phyloP scores from a whole-genome alignment of 1,140 invertebrate species.

The Drosophila pseudoobscura region DNA sequence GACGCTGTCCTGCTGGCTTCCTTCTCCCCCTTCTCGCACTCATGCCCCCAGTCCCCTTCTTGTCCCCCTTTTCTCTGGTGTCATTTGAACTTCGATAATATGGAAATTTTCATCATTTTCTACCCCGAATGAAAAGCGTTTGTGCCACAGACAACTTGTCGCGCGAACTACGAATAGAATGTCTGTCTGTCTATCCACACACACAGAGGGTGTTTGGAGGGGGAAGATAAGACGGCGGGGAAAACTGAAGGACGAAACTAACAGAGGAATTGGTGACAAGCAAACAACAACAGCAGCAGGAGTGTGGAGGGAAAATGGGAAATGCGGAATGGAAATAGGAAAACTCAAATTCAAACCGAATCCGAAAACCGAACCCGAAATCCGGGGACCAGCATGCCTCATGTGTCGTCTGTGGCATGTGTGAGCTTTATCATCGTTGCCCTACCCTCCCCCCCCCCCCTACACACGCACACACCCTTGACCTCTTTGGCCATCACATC shows the following conservation, averaged over 20 bases:
- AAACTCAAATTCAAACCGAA: conserved; percentile 8
- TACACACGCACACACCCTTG: conserved; percentile 39
- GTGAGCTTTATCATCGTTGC: conserved; percentile 19
- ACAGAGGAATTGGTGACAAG: conserved; percentile 58
- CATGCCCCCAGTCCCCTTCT: background rate
- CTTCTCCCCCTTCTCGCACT: background rate
- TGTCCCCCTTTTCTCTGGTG: conserved; percentile 9
- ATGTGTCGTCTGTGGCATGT: conserved; percentile 29
- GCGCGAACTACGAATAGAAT: conserved; percentile 5
- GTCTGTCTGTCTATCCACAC: background rate
- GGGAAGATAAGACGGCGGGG: too few species aligned
- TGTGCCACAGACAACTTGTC: conserved; percentile 54
- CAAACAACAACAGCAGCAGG: conserved; percentile 31
- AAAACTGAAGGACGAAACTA: too few species aligned
- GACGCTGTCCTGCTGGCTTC: background rate
- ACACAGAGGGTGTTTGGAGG: background rate
- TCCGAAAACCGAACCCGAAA: background rate
- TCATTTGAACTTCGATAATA: conserved; percentile 72
- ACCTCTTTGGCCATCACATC: conserved; percentile 11
- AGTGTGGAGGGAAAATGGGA: conserved; percentile 60
- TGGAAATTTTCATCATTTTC: conserved; percentile 79
- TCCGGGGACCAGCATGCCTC: conserved; percentile 34
- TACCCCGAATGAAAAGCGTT: conserved; percentile 51
- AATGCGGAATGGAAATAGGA: conserved; percentile 16
- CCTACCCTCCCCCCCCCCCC: too few species aligned